phyloP scores from a whole-genome alignment of 2,888 invertebrate genomes.

The Aphidius colemani region DNA sequence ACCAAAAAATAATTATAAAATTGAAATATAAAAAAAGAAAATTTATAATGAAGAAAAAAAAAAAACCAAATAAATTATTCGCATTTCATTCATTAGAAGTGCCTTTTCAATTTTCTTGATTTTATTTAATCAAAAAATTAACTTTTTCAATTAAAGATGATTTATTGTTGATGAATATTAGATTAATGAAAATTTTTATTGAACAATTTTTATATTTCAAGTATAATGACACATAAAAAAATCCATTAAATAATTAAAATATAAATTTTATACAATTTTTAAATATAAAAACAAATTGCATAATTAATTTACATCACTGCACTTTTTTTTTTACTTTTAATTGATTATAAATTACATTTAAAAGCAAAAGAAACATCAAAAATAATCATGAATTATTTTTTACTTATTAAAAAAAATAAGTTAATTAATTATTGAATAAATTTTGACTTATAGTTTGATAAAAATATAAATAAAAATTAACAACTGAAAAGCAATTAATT shows the following conservation, averaged over 20 bases:
- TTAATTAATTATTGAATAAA: no score
- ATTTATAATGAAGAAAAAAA: background rate
- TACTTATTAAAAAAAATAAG: no score
- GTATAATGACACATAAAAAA: background rate
- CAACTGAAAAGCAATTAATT: no score
- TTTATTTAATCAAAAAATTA: background rate
- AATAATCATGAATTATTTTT: no score
- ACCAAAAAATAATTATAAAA: background rate
- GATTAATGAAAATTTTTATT: no score
- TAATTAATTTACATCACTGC: constrained; percentile 6
- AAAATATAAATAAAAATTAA: no score
- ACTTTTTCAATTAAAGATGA: no score
- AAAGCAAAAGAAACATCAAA: no score
- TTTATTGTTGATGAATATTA: no score
- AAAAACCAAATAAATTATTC: constrained; percentile 19
- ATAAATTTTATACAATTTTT: background rate
- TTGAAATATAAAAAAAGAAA: background rate
- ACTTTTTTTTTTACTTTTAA: background rate
- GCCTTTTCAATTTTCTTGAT: constrained; percentile 30
- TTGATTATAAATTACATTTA: no score
- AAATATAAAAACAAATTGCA: background rate
- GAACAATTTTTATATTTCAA: background rate
- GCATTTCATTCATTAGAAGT: constrained; percentile 32
- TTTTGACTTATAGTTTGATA: no score
- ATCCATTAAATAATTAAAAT: constrained; percentile 14